These are phyloP conservation scores for Sigmodon hispidus DNA, from an alignment of 2,113 vertebrate genomes.

Conservation along the genomic window DNA sequence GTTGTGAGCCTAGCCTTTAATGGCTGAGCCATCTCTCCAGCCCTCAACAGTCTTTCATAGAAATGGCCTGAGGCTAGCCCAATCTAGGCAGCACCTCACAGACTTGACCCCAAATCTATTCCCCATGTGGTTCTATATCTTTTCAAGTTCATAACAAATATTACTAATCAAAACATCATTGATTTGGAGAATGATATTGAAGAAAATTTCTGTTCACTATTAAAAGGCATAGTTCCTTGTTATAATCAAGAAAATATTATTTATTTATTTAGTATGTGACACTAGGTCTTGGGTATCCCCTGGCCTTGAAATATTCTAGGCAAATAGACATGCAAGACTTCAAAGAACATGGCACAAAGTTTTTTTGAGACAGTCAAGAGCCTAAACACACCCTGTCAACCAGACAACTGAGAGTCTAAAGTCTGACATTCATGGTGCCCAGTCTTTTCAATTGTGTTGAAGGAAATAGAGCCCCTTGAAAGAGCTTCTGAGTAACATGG, in stretches of 20 bases:
- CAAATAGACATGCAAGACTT: not conserved
- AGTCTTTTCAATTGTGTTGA: not conserved
- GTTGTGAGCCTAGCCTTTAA: too few species aligned
- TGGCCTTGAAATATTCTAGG: not conserved
- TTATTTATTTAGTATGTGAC: not conserved
- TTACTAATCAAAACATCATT: not conserved
- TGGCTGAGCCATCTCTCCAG: too few species aligned
- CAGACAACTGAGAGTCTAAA: not conserved
- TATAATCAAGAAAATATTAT: not conserved
- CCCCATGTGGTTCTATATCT: not conserved
- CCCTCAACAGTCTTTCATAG: not conserved
- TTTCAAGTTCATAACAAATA: not conserved
- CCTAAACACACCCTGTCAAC: not conserved
- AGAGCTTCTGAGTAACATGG: not conserved
- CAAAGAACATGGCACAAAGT: not conserved
- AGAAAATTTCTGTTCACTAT: not conserved
- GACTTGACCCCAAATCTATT: not conserved
- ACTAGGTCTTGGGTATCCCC: not conserved
- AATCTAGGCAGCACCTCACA: not conserved
- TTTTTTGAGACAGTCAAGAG: not conserved
- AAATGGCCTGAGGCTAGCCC: not conserved
- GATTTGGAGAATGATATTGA: not conserved
- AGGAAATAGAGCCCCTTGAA: not conserved
- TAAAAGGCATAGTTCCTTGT: not conserved
- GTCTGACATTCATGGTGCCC: not conserved